These are phyloP conservation scores for Arctopsyche grandis DNA, from an alignment of 1,140 invertebrate genomes.

Conservation along the genomic window DNA sequence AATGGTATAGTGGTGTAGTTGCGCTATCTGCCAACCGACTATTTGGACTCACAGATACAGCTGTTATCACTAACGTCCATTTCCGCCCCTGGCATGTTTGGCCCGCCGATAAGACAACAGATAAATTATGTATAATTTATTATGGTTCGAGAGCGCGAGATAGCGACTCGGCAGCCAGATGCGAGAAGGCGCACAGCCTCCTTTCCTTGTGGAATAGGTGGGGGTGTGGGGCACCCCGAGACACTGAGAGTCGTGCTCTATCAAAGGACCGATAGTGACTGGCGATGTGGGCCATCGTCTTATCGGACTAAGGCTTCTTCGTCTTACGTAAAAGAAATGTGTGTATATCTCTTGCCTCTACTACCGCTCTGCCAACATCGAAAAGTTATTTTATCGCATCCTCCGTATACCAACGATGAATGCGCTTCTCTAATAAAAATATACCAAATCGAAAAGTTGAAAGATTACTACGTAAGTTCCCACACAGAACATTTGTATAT, in stretches of 20 bases:
- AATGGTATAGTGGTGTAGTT: conserved; percentile 41
- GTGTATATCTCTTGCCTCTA: neutral
- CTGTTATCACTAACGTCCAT: conserved; percentile 50
- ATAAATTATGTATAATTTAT: conserved; percentile 54
- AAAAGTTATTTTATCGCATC: no score
- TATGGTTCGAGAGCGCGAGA: conserved; percentile 48
- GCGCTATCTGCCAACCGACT: conserved; percentile 47
- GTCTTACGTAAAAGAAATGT: conserved; percentile 2
- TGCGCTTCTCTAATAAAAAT: no score
- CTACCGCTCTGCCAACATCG: no score
- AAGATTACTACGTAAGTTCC: no score
- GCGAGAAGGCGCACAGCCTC: no score
- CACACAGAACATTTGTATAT: no score
- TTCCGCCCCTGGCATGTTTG: conserved; percentile 52
- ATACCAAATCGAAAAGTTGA: no score
- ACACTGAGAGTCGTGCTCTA: neutral
- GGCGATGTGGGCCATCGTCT: conserved; percentile 8
- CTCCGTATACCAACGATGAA: no score
- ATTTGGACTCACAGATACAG: conserved; percentile 53
- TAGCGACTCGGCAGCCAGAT: neutral
- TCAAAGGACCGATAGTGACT: conserved; percentile 2
- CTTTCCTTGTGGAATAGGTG: no score
- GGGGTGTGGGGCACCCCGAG: no score
- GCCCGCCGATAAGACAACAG: conserved; percentile 47
- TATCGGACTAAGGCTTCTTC: neutral